phyloP scores from a whole-genome alignment of 2,888 invertebrate species.

The Stictocephala bisonia region DNA sequence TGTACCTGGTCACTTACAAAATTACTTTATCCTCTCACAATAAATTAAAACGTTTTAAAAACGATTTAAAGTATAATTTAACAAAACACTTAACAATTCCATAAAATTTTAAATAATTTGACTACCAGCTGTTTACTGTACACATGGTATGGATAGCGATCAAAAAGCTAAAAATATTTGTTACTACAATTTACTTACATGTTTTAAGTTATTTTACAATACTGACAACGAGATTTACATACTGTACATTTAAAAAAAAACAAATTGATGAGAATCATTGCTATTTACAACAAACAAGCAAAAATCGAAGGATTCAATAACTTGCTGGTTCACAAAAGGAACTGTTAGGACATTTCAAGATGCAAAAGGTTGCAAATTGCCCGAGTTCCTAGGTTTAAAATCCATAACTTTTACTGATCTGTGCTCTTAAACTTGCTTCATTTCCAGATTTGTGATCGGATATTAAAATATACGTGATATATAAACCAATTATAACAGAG shows the following conservation, averaged over 20 bases:
- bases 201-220: slow-evolving; percentile 47
- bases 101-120: slow-evolving; percentile 28
- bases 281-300: slow-evolving; percentile 30
- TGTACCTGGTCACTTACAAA: too few species aligned
- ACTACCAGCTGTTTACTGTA: slow-evolving; percentile 19
- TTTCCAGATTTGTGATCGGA: too few species aligned
- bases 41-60: neutral
- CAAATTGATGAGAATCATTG: slow-evolving; percentile 9
- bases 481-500: too few species aligned
- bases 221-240: slow-evolving; percentile 45
- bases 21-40: too few species aligned
- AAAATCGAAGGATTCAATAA: slow-evolving; percentile 37
- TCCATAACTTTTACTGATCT: too few species aligned
- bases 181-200: slow-evolving; percentile 39
- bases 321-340: slow-evolving; percentile 8
- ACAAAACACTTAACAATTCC: slow-evolving; percentile 24
- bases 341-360: too few species aligned
- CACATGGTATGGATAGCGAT: slow-evolving; percentile 21
- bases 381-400: too few species aligned
- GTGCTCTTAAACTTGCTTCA: slow-evolving; percentile 26
- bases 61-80: neutral
- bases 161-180: slow-evolving; percentile 29
- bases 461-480: too few species aligned
- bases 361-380: too few species aligned
- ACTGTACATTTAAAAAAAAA: slow-evolving; percentile 31